These are phyloP conservation scores for Sebastes goodei DNA, from an alignment of 2,797 vertebrate species.

Conservation along the genomic window DNA sequence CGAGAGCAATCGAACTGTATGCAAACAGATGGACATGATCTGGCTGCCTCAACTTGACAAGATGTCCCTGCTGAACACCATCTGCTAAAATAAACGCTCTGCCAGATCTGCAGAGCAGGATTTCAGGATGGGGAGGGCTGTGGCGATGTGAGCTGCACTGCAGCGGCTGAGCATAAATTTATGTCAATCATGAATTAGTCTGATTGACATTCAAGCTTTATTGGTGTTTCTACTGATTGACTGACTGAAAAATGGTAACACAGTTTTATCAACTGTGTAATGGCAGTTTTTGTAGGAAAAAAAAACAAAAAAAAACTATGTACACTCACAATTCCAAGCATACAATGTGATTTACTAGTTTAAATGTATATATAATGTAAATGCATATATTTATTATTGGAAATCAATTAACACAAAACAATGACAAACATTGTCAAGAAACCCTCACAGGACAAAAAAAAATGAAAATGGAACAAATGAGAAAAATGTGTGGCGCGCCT, in stretches of 20 bases:
- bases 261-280: neutral
- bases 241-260: neutral
- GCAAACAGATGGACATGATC: slow-evolving; percentile 59
- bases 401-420: no score
- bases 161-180: neutral
- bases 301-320: neutral
- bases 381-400: no score
- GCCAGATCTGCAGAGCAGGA: slow-evolving; percentile 20
- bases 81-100: slow-evolving; percentile 43
- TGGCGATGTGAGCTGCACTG: neutral
- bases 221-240: neutral
- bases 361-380: neutral
- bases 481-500: no score
- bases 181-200: neutral
- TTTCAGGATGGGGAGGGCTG: neutral
- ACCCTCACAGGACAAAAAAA: no score
- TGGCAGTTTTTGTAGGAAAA: neutral
- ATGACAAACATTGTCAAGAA: no score
- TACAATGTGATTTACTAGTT: neutral
- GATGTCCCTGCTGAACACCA: slow-evolving; percentile 54
- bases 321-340: neutral
- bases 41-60: slow-evolving; percentile 48
- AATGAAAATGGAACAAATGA: no score
- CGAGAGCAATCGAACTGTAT: neutral
- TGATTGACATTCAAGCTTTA: neutral